Conservation (phyloP, 2,888 invertebrate species). For the Chloromyia formosa region DNA sequence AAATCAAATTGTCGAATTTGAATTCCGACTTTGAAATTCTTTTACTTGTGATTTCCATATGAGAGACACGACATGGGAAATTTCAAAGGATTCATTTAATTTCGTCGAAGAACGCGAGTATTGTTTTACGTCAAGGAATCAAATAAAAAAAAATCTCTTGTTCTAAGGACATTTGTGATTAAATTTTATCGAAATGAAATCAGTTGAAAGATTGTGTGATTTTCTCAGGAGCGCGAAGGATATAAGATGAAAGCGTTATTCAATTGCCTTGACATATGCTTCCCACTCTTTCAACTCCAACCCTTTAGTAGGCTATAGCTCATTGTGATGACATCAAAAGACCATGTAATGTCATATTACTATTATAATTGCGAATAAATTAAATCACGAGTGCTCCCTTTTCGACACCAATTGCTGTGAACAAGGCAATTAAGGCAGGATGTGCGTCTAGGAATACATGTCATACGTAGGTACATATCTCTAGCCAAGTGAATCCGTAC, state of each 20-base stretch:
- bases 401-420: constrained; percentile 46
- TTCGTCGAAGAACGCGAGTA: background rate
- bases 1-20: constrained; percentile 57
- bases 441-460: constrained; percentile 13
- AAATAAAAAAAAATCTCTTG: too few species aligned
- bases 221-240: too few species aligned
- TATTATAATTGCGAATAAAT: constrained; percentile 45
- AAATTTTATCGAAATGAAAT: constrained; percentile 9
- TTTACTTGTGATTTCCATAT: constrained; percentile 29
- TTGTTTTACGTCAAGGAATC: background rate
- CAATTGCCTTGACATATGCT: too few species aligned
- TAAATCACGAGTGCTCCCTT: constrained; percentile 42
- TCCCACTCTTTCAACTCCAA: too few species aligned
- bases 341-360: constrained; percentile 40
- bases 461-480: background rate
- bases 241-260: too few species aligned
- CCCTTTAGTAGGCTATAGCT: constrained; percentile 9
- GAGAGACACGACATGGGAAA: constrained; percentile 6
- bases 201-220: background rate
- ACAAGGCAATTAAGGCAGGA: constrained; percentile 43
- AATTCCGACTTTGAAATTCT: constrained; percentile 33
- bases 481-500: background rate
- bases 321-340: constrained; percentile 39
- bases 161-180: background rate
- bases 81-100: constrained; percentile 14